A percentile compares a stretch with the other conserved stretches of the same genome.
phyloP scores from a whole-genome alignment of 2,797 vertebrate species.

The Borostomias antarcticus region DNA sequence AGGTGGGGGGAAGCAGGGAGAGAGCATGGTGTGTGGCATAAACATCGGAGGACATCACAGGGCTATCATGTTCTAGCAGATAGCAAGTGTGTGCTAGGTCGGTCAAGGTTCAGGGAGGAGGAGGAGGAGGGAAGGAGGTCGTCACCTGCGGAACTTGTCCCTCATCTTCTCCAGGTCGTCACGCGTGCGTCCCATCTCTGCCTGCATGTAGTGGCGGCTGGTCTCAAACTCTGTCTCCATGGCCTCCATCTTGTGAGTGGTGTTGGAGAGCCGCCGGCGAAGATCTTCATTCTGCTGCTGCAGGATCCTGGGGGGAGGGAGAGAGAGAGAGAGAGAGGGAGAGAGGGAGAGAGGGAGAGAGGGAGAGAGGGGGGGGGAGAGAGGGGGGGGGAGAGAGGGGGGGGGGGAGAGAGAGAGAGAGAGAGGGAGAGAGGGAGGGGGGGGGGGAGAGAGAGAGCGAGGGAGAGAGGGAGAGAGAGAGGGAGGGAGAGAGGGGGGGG shows the following conservation, averaged over 20 bases:
- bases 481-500: too few species aligned
- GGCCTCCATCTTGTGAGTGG: slow-evolving; percentile 91
- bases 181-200: slow-evolving; percentile 88
- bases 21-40: neutral
- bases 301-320: slow-evolving; percentile 68
- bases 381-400: neutral
- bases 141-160: slow-evolving; percentile 96
- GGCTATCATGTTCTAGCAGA: neutral
- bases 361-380: neutral
- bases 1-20: neutral
- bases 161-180: slow-evolving; percentile 97
- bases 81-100: neutral
- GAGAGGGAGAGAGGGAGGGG: neutral
- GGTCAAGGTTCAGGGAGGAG: neutral
- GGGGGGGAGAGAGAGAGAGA: neutral
- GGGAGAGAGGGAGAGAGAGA: too few species aligned
- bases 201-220: slow-evolving; percentile 90
- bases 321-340: neutral
- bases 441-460: too few species aligned
- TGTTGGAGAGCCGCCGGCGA: slow-evolving; percentile 83
- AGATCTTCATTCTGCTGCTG: slow-evolving; percentile 97
- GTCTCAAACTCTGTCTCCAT: slow-evolving; percentile 93
- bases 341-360: neutral
- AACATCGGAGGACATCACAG: neutral
- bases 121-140: neutral